Base-by-base conservation (phyloP, 2,797 vertebrate species). In the Mastacembelus armatus region DNA sequence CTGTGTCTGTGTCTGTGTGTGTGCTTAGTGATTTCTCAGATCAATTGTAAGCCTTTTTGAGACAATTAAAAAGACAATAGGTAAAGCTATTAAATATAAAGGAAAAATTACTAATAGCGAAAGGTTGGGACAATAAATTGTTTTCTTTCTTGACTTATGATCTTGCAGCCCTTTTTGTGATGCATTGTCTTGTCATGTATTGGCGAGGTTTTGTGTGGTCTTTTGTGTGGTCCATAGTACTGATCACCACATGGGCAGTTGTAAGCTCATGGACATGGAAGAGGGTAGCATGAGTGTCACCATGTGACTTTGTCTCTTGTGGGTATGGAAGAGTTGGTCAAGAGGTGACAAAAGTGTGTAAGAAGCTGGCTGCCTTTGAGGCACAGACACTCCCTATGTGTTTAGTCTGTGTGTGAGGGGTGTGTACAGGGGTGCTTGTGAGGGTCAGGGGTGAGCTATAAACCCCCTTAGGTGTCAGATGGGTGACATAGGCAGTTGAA, bases 401-500 rank as follows among this genome's bases (percentile, higher is more conserved):
- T 78, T 52, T 4, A 3, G 16, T 66, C 62, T 68, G 33, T 60
- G 58, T 36, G 27, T 18, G 33, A 16, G 39, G 38, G 51, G 55
- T 56, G 67, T 70, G 68, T 47, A 11, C 0, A 32, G n/a, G 1
- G 61, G 63, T 62, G 71, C 73, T 74, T 64, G 54, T n/a, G 40
- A 65, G 74, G 74, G 88, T 88, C 85, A 83, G 61, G 39, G 84
- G 70, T 60, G 71, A 75, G 88, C 74, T 83, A 63, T 88, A 83
- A 89, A 85, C 52, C 61, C 58, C 66, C 19, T 15, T 0, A 47
- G 47, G 71, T 76, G 80, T 87, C 85, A 86, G 81, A 81, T 83
- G 81, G 81, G 74, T 86, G 82, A 40, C 51, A 52, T 51, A 76
- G 66, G 47, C 58, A 11, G 26, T 49, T 85, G 86, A 90, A 87